Evolutionary conservation across 2,113 vertebrate genomes (phyloP).

Genomic region (Pterocles gutturalis): DNA sequence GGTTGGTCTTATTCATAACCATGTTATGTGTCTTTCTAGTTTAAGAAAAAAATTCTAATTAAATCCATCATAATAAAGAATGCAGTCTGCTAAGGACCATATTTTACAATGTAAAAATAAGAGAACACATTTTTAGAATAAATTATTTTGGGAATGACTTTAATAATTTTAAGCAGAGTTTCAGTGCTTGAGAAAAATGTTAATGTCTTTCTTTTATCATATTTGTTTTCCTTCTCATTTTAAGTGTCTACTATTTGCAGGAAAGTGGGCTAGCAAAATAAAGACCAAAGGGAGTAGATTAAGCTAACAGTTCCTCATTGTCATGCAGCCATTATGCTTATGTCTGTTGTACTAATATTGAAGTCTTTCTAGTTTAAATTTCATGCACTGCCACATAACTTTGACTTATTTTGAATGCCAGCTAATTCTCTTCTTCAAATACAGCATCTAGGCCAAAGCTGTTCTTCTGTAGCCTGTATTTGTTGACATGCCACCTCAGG

Average conservation of each 20-base stretch:
- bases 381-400: background rate
- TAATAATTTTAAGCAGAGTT: background rate
- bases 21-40: background rate
- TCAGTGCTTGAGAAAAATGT: background rate
- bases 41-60: background rate
- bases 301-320: background rate
- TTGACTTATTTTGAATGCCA: background rate
- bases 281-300: background rate
- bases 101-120: background rate
- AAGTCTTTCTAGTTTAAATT: background rate
- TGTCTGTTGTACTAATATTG: background rate
- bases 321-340: background rate
- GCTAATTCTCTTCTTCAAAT: background rate
- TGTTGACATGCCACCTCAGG: background rate
- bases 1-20: background rate
- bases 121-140: background rate
- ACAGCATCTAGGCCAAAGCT: background rate
- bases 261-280: background rate
- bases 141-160: background rate
- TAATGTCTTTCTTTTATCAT: background rate
- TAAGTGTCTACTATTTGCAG: background rate
- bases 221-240: background rate
- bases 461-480: background rate
- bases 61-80: background rate
- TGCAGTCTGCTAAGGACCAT: background rate